Base-by-base conservation (phyloP, 2,113 vertebrate genomes). In the Naja naja region DNA sequence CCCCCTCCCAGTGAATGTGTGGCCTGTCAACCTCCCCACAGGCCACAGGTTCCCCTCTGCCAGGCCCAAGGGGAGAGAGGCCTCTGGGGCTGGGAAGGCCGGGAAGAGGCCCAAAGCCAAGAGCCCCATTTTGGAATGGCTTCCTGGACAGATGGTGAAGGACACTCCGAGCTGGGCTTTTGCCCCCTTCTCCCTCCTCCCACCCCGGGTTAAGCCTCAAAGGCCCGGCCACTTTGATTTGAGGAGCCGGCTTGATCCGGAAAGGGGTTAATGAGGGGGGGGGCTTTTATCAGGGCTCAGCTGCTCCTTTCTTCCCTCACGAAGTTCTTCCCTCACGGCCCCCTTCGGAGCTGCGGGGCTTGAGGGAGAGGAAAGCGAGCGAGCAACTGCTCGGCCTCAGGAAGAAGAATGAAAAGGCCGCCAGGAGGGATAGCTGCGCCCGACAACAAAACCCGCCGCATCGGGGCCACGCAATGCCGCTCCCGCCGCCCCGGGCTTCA, bases 141-240 rank as follows among this genome's bases (percentile, higher is more conserved):
- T 97, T 96, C 96, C 96, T 93, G 97, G 97, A 97, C 97, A 98
- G 98, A 98, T 97, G 98, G 97, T 96, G 97, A 49, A 49, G 47
- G 8, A 49, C 8, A 1, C 47, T 9, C 47, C 47, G 5, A 49
- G 97, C 97, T 96, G 96, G 97, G 97, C 98, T 97, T 97, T 97
- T 97, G 47, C 25, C 58, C 18, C 54, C 58, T 11, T 97, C 97
- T 97, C 96, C 97, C 47, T 8, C 5, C 45, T 7, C 5, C 45
- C 5, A n/a, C 45, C 47, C 47, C 8, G 6, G 47, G 7, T 8
- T 1, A 1, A 49, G 47, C 47, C 47, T 49, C 47, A 49, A 49
- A 49, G 8, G 8, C 47, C 47, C 47, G 47, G 47, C 47, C 47
- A 49, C 47, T 49, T 49, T 49, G 47, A 7, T 7, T 49, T 0